phyloP scores from a whole-genome alignment of 1,140 invertebrate genomes.

The Argopecten irradians region DNA sequence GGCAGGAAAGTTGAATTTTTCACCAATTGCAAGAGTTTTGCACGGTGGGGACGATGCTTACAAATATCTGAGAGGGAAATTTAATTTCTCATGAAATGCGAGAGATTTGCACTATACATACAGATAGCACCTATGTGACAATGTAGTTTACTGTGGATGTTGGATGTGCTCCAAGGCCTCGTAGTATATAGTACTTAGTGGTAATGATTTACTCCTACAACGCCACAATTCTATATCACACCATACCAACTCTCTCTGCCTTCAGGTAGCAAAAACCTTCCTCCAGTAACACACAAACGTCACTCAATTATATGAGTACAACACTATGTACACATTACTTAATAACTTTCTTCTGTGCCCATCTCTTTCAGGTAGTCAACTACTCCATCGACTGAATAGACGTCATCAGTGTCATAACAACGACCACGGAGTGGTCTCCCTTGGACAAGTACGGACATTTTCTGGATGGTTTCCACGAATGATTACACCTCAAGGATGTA shows the following conservation, averaged over 20 bases:
- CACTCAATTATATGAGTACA: neutral
- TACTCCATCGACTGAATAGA: neutral
- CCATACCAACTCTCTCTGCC: neutral
- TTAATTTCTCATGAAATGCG: neutral
- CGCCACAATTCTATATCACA: neutral
- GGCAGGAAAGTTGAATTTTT: too few relatives aligned
- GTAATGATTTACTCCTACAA: neutral
- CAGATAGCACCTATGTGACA: neutral
- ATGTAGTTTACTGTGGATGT: neutral
- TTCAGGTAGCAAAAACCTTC: neutral
- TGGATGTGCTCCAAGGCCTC: neutral
- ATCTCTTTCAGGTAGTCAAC: neutral
- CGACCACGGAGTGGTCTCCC: neutral
- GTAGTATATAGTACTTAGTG: neutral
- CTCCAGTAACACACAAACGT: neutral
- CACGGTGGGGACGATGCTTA: too few relatives aligned
- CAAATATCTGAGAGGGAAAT: neutral
- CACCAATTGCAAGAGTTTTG: too few relatives aligned
- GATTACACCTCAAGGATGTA: neutral
- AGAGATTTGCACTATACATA: slow-evolving; percentile 13
- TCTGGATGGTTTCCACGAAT: slow-evolving; percentile 21
- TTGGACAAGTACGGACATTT: slow-evolving; percentile 15
- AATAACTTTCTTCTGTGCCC: neutral
- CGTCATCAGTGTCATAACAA: slow-evolving; percentile 9
- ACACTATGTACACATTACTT: neutral